Conservation (phyloP, 2,113 vertebrate genomes). For the Melozone crissalis region DNA sequence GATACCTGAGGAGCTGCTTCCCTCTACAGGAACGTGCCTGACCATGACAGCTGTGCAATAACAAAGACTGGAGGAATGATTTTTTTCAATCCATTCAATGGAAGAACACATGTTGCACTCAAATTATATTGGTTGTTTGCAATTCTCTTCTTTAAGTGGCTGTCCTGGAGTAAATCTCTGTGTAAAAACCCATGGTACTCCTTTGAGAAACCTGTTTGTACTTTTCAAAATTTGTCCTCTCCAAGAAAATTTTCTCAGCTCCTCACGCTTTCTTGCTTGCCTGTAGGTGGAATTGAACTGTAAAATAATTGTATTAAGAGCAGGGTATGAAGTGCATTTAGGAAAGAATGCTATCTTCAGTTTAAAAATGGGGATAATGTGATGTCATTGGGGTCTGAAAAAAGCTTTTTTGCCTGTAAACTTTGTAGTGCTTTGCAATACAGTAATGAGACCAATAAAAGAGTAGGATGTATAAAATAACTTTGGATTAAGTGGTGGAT, state of each 20-base stretch:
- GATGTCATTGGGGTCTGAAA: neutral
- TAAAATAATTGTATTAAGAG: neutral
- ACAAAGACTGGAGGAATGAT: neutral
- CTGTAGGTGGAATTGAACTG: neutral
- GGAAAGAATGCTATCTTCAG: rapidly evolving
- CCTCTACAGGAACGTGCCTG: constrained; percentile 44
- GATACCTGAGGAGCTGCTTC: constrained; percentile 53
- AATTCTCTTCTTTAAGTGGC: neutral
- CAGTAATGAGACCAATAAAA: neutral
- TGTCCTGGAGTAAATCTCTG: neutral
- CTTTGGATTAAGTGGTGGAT: neutral
- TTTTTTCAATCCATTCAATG: neutral
- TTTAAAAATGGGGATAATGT: neutral
- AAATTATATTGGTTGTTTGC: neutral
- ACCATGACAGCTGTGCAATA: neutral
- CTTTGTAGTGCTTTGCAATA: neutral
- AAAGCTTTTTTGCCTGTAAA: neutral
- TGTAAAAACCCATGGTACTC: neutral
- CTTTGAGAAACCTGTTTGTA: neutral
- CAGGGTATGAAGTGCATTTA: neutral
- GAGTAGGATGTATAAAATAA: neutral
- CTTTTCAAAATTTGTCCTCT: neutral
- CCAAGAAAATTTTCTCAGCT: neutral
- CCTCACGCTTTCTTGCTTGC: rapidly evolving
- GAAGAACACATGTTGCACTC: rapidly evolving